Evolutionary conservation across 1,140 invertebrate genomes (phyloP).

Genomic region (Neodiprion pinetum): DNA sequence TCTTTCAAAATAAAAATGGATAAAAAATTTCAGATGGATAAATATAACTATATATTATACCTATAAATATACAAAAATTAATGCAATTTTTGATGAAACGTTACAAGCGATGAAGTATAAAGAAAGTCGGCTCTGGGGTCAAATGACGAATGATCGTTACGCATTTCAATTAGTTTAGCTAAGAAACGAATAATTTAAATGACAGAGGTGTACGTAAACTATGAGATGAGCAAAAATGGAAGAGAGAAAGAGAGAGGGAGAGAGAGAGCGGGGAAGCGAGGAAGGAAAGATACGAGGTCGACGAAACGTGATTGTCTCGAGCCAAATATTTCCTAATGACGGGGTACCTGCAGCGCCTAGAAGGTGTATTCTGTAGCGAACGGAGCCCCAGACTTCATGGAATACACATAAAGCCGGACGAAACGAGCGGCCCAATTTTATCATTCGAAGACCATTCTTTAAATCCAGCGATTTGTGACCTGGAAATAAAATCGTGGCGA

Average conservation of each 20-base stretch:
- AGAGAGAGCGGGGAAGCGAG: conserved; percentile 4
- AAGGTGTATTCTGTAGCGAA: background rate
- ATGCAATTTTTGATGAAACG: too few relatives aligned
- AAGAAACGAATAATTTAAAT: too few relatives aligned
- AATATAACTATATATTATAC: too few relatives aligned
- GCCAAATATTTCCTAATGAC: conserved; percentile 60
- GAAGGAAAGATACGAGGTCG: background rate
- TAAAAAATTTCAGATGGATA: too few relatives aligned
- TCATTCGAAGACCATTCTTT: conserved; percentile 51
- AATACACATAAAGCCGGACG: conserved; percentile 63
- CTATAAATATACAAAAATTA: too few relatives aligned
- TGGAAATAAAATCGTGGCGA: conserved; percentile 61
- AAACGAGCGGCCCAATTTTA: conserved; percentile 64
- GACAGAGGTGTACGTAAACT: too few relatives aligned
- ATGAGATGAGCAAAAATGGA: too few relatives aligned
- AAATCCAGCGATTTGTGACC: conserved; percentile 52
- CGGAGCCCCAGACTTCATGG: conserved; percentile 52
- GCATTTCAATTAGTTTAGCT: too few relatives aligned
- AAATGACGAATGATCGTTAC: too few relatives aligned
- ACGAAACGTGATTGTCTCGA: conserved; percentile 45
- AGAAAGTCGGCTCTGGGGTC: too few relatives aligned
- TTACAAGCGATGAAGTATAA: too few relatives aligned
- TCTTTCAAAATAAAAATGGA: too few relatives aligned
- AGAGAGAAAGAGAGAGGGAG: conserved; percentile 11
- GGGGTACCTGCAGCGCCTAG: conserved; percentile 38